Base-by-base conservation (phyloP, 2,888 invertebrate genomes). In the Campaea margaritaria region DNA sequence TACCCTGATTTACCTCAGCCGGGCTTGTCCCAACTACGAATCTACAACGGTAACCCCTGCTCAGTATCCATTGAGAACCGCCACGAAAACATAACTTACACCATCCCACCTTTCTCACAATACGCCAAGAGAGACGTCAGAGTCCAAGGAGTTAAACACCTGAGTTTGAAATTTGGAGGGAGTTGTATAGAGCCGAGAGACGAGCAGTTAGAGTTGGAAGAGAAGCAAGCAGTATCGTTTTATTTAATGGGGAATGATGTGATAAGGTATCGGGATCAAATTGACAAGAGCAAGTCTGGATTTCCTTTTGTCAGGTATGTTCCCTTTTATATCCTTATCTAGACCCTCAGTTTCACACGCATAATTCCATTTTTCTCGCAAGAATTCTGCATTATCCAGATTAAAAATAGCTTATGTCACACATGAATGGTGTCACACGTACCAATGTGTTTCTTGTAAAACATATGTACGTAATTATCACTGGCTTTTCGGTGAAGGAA, bases 41-140 rank as follows among this genome's bases (percentile, higher is more conserved):
- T 95, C 51, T 95, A 93, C 75, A 95, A 95, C 71, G 93, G 93
- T 1, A 83, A 93, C 50, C 81, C 85, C 10, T 93, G 93, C 60
- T 78, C 86, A 1, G 61, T 90, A 8, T 76, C 82, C 2, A 87
- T 95, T 49, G 87, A 94, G 16, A 86, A 86, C 41, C 93, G 94
- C 56, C 86, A 60, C 83, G 67, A 78, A 16, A 84, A 83, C 57
- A 77, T 85, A 0, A 75, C 79, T 0, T 81, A 82, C 54, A 81
- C 78, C 0, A 81, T 90, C n/a, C 81, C 82, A 0, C 67, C 85
- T 28, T 74, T 84, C 1, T 80, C 83, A 0, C 66, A 75, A 50
- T 85, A 78, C 64, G 72, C 73, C 0, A 83, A 84, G 54, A 83
- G 76, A 50, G 76, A 82, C 44, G 68, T 87, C 12, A 44, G 38